Conservation (phyloP, 2,888 invertebrate species). For the Drosophila koepferae region DNA sequence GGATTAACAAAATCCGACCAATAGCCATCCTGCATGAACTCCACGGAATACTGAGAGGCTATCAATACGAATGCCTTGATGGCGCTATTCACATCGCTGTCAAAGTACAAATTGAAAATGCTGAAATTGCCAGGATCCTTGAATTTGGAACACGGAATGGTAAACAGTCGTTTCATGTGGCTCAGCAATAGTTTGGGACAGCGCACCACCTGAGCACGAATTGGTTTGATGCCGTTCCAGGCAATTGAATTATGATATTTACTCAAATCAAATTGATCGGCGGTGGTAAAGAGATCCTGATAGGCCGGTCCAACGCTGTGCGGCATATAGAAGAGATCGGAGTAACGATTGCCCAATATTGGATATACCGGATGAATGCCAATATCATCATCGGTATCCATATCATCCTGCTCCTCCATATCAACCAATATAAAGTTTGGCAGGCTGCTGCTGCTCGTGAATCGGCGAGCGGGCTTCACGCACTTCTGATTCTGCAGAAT, state of each 20-base stretch:
- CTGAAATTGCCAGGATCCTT: slow-evolving; percentile 30
- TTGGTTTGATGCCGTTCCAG: slow-evolving; percentile 25
- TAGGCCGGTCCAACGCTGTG: slow-evolving; percentile 59
- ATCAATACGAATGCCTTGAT: slow-evolving; percentile 52
- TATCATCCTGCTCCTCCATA: slow-evolving; percentile 43
- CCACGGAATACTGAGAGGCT: slow-evolving; percentile 40
- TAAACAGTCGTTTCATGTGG: slow-evolving; percentile 39
- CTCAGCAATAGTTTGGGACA: slow-evolving; percentile 57
- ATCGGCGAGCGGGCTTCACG: slow-evolving; percentile 13
- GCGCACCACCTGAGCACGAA: slow-evolving; percentile 30
- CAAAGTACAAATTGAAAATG: slow-evolving; percentile 57
- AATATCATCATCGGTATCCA: slow-evolving; percentile 22
- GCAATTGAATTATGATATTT: slow-evolving; percentile 22
- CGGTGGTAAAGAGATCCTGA: slow-evolving; percentile 52
- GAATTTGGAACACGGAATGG: slow-evolving; percentile 25
- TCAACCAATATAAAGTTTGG: slow-evolving; percentile 31
- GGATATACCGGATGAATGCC: slow-evolving; percentile 23
- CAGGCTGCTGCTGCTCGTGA: slow-evolving; percentile 44
- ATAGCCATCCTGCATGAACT: slow-evolving; percentile 48
- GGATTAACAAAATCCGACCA: slow-evolving; percentile 73
- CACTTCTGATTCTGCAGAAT: slow-evolving; percentile 4
- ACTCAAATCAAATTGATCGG: slow-evolving; percentile 35
- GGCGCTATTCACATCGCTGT: slow-evolving; percentile 50
- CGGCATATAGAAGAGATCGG: slow-evolving; percentile 63
- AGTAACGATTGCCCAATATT: slow-evolving; percentile 40